Base-by-base conservation (phyloP, 2,113 vertebrate species). In the Oreochromis spilurus region DNA sequence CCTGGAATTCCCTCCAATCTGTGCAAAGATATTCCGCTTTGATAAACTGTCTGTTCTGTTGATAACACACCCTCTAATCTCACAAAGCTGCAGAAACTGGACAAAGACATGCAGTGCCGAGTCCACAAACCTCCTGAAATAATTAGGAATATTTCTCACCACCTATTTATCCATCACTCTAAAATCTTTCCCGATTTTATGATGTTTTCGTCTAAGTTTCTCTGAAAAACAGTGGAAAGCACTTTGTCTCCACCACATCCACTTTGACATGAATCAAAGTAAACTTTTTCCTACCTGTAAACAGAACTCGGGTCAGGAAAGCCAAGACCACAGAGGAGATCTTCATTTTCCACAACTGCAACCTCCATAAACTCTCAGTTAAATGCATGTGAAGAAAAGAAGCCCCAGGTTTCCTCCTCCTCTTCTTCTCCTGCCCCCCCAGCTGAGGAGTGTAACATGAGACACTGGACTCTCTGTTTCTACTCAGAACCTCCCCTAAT, bases 291-390 rank as follows among this genome's bases (percentile, higher is more conserved):
- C 92, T 96, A 97, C 96, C 96, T 96, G 75, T 91, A 62, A 94
- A 85, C 38, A 97, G 91, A 3, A 89, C 83, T 84, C 81, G 95
- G 89, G 89, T 93, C 88, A 97, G 93, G 79, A 97, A 86, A 93
- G 94, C 91, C 21, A 94, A 91, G 55, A 96, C 75, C 90, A 95
- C 93, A 83, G 94, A 93, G 79, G 81, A 95, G 94, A 96, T 93
- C 94, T 96, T 95, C 97, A 97, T 97, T 95, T 95, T 96, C 92
- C 95, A 93, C 92, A 17, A 85, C 91, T 87, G 93, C 88, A 88
- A 91, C 89, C 95, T 96, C 96, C 94, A 96, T 95, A 95, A 94
- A 96, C 91, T 90, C 75, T 36, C 24, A 90, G 84, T 89, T 92
- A 82, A 92, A 92, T 92, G 90, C 83, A 62, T 78, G 79, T 29